Base-by-base conservation (phyloP, 2,113 vertebrate species). In the Uropsilus gracilis region DNA sequence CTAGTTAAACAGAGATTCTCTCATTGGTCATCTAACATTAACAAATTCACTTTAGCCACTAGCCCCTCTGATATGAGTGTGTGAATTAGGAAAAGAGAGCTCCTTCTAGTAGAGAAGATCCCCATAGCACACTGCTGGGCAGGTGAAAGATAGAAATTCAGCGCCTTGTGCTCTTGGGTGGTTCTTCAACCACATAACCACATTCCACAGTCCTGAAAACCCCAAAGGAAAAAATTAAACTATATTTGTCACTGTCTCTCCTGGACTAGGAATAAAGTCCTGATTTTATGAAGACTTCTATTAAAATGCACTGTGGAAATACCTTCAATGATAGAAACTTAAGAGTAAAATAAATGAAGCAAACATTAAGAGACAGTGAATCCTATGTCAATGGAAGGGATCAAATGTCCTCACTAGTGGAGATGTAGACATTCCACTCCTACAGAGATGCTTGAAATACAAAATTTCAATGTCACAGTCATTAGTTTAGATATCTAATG, bases 261-360 rank as follows among this genome's bases (percentile, higher is more conserved):
- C 42, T 92, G n/a, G 39, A 72, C 53, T 66, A n/a, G 34, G 11
- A 76, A 44, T 86, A 53, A 78, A 85, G 44, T 75, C 17, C 84
- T 94, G 12, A 66, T 82, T 88, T 76, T 39, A 55, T 76, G 42
- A 64, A 78, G 44, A 13, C 37, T 76, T 12, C 50, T 57, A 85
- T 46, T 92, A 95, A 90, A 90, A 48, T 76, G 8, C 69, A 88
- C 48, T 59, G 6, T 78, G 24, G 55, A 82, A 94, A 64, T 32
- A 89, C 71, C 89, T 69, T 94, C 76, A 91, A 30, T 39, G 20
- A 69, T 72, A 69, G 83, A 44, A 77, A 77, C 64, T 48, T 57
- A 64, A 75, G 18, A 37, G 34, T 24, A 81, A 28, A n/a, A 57
- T 42, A 64, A 72, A 59, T 39, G 22, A 95, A 9, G 2, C n/a